Conservation (phyloP, 2,113 vertebrate genomes). For the Microcebus murinus region DNA sequence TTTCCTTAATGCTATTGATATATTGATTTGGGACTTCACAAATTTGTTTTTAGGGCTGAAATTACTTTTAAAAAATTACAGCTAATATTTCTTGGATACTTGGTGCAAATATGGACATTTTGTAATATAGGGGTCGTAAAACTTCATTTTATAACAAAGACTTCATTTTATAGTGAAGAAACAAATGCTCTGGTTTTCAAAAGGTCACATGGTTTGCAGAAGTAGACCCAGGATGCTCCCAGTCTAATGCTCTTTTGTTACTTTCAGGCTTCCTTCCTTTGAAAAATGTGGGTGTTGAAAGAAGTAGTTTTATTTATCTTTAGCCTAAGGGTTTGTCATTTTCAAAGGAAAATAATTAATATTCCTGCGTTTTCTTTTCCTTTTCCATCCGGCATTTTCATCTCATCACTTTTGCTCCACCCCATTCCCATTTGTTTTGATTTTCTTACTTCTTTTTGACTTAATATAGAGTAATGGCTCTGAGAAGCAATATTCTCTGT, state of each 20-base stretch:
- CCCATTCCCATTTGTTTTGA: neutral
- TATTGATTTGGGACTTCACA: neutral
- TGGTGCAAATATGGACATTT: neutral
- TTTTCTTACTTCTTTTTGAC: neutral
- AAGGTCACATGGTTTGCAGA: neutral
- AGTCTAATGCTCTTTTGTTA: neutral
- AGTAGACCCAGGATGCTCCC: neutral
- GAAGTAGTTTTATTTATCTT: neutral
- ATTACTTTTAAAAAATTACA: neutral
- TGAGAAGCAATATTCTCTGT: neutral
- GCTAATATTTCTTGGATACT: neutral
- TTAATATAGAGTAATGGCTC: neutral
- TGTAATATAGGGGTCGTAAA: neutral
- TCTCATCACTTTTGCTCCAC: neutral
- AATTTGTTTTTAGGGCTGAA: neutral
- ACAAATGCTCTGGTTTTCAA: neutral
- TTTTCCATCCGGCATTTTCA: neutral
- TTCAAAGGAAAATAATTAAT: slow-evolving; percentile 34
- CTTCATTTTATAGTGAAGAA: neutral
- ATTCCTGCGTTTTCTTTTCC: neutral
- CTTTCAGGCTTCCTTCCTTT: neutral
- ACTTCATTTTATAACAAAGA: neutral
- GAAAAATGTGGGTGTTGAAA: neutral
- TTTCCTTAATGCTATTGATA: neutral
- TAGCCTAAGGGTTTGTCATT: neutral